Percentiles rank a stretch among this genome's conserved stretches.
These are phyloP conservation scores for Teleopsis dalmanni DNA, from an alignment of 1,140 invertebrate genomes.

Conservation along the genomic window DNA sequence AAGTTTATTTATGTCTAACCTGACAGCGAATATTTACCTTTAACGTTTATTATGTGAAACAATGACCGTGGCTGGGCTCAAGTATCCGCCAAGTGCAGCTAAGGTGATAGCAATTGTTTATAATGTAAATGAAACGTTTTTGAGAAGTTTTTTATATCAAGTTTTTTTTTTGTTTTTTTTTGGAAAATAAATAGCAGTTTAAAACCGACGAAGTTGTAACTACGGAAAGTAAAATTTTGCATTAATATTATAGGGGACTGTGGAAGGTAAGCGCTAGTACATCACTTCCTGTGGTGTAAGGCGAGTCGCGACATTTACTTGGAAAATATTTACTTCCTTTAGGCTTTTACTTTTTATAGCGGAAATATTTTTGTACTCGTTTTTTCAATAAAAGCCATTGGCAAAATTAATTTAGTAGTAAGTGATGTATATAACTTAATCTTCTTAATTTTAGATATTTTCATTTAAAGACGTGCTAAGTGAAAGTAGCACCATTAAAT, in stretches of 20 bases:
- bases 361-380: neutral
- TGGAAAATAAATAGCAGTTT: neutral
- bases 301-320: neutral
- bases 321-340: slow-evolving; percentile 25
- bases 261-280: neutral
- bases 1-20: slow-evolving; percentile 6
- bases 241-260: neutral
- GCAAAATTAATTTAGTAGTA: neutral
- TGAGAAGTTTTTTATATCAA: neutral
- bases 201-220: neutral
- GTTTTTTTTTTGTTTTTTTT: neutral
- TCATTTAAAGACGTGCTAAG: neutral
- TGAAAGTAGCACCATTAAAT: neutral
- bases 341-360: slow-evolving; percentile 29
- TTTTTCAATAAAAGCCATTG: neutral
- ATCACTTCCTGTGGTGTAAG: neutral
- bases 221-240: neutral
- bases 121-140: neutral
- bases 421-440: neutral
- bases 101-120: slow-evolving; percentile 1
- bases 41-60: neutral
- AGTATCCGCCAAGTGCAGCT: neutral
- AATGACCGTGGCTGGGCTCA: neutral
- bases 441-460: neutral
- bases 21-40: too few species aligned